Evolutionary conservation across 2,888 invertebrate species (phyloP).

Genomic region (Ceriagrion tenellum): DNA sequence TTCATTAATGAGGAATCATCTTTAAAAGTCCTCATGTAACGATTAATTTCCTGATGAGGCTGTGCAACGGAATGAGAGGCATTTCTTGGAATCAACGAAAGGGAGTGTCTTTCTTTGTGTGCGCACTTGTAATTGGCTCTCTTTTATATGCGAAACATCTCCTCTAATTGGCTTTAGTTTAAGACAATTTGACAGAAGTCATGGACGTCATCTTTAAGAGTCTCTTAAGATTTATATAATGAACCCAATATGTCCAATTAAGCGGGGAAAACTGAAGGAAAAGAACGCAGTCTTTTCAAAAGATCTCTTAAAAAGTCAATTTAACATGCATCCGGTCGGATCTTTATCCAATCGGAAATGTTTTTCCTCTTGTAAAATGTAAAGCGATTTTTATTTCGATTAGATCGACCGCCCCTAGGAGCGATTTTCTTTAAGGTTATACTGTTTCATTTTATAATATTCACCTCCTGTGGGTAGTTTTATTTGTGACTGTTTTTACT

Average conservation of each 20-base stretch:
- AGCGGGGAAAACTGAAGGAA: not conserved
- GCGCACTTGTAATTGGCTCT: not conserved
- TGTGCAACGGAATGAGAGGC: not conserved
- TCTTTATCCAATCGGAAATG: not conserved
- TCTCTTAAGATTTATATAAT: not conserved
- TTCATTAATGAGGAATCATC: too few species aligned
- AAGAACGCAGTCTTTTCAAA: not conserved
- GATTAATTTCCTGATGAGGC: not conserved
- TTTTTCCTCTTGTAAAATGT: not conserved
- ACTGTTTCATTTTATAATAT: too few species aligned
- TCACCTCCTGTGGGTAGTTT: too few species aligned
- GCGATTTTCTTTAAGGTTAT: not conserved
- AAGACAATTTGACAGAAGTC: not conserved
- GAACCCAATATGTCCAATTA: not conserved
- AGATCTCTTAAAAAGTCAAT: not conserved
- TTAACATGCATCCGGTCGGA: not conserved
- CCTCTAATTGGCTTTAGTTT: not conserved
- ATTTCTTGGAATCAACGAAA: not conserved
- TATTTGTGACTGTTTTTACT: too few species aligned
- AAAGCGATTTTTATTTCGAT: not conserved
- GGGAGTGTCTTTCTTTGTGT: not conserved
- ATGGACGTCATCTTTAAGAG: not conserved
- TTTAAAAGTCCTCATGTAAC: not conserved
- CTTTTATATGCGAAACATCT: not conserved
- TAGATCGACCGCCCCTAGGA: not conserved